phyloP scores from a whole-genome alignment of 2,113 vertebrate species.

The Sturnira hondurensis region DNA sequence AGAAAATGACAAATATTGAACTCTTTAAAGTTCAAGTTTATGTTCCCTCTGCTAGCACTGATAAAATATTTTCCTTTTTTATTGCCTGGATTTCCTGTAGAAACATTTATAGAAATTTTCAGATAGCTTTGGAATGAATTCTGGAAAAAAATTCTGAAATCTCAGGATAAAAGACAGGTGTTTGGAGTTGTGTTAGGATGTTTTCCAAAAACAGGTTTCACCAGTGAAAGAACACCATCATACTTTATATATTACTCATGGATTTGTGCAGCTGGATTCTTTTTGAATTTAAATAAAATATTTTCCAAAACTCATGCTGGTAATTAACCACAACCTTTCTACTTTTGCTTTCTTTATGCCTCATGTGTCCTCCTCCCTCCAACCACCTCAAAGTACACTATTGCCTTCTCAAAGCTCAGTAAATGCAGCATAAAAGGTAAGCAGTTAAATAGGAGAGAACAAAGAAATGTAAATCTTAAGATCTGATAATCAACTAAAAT shows the following conservation, averaged over 20 bases:
- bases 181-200: neutral
- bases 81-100: neutral
- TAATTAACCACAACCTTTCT: slow-evolving; percentile 47
- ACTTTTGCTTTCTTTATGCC: neutral
- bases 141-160: slow-evolving; percentile 1
- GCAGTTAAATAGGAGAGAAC: slow-evolving; percentile 35
- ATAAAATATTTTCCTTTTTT: neutral
- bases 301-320: slow-evolving; percentile 40
- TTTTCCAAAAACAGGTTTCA: slow-evolving; percentile 52
- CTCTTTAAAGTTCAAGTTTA: slow-evolving; percentile 19
- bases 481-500: slow-evolving; percentile 42
- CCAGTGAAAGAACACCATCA: neutral
- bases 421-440: slow-evolving; percentile 17
- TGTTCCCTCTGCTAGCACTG: neutral
- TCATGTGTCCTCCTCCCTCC: neutral
- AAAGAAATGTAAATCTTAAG: slow-evolving; percentile 53
- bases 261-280: slow-evolving; percentile 43
- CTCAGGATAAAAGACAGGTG: neutral
- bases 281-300: slow-evolving; percentile 26
- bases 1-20: neutral
- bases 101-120: neutral
- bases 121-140: neutral
- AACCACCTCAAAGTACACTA: neutral
- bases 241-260: slow-evolving; percentile 55
- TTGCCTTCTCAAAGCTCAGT: neutral